Base-by-base conservation (phyloP, 53 echinoderm and acorn worm species). In the Zoroaster sp. region DNA sequence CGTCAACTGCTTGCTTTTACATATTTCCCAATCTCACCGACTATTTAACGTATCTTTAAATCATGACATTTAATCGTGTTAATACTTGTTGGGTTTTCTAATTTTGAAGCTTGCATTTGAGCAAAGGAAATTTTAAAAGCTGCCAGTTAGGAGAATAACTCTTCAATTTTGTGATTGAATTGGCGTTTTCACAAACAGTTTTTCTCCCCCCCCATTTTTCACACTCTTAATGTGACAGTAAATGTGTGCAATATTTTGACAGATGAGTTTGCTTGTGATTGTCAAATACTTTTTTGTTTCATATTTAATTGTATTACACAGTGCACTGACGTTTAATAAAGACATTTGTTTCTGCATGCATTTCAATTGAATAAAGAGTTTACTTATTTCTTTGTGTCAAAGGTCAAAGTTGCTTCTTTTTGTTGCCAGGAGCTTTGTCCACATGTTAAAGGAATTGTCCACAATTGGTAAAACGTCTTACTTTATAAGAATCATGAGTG, bases 211-310 rank as follows among this genome's bases (percentile, higher is more conserved):
- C 3, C 39, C 81, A 67, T 66, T 12, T 21, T 67, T 43, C 18
- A 15, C 66, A 67, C 81, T 54, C 47, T 6, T 38, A 78, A 81
- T 67, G 81, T 78, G 31, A 49, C 14, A 32, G 78, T 86, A 70
- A 80, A 85, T 70, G 86, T 86, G 86, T 86, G 86, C 71, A 86
- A 86, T 86, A 86, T 86, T 54, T 72, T 72, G 71, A 86, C 72
- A 72, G 38, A 70, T 68, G 14, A 41, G 18, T 38, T 59, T 40
- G 20, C 11, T 49, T 40, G 80, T 80, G 80, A 80, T 80, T 66
- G 81, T 81, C 81, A 66, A 43, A 54, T 81, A 40, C 74, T 23
- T 81, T 40, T 81, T 18, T 66, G 10, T 66, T 18, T 67, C 66
- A 23, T 14, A 66, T 74, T 44, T 66, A 41, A 43, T 66, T 81